These are phyloP conservation scores for Nilaparvata lugens DNA, from an alignment of 1,140 invertebrate genomes.

Conservation along the genomic window DNA sequence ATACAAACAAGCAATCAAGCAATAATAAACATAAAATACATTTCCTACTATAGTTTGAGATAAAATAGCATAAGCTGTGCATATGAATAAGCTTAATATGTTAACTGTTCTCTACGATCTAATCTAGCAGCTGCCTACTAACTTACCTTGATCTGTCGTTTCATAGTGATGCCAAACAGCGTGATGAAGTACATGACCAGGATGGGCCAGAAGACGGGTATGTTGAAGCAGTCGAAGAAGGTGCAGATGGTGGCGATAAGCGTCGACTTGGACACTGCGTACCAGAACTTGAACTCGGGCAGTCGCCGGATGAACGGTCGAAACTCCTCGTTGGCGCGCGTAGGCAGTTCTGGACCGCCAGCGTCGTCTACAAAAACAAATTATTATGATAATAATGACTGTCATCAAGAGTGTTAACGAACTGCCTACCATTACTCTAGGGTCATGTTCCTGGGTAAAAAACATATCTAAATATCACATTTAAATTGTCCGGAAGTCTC, in stretches of 20 bases:
- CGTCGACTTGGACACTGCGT: slow-evolving; percentile 94
- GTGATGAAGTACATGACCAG: slow-evolving; percentile 99
- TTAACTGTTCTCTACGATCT: not conserved
- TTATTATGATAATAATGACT: not conserved
- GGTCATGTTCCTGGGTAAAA: no score
- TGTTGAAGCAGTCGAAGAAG: slow-evolving; percentile 96
- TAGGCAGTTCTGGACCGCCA: slow-evolving; percentile 87
- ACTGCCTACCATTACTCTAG: not conserved
- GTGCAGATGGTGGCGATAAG: slow-evolving; percentile 85
- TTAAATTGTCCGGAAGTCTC: no score
- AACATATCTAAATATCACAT: no score
- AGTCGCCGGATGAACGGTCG: slow-evolving; percentile 94
- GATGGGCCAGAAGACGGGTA: slow-evolving; percentile 99
- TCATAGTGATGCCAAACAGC: slow-evolving; percentile 98
- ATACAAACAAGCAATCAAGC: no score
- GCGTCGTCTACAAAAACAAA: slow-evolving; percentile 45
- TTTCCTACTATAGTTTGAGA: not conserved
- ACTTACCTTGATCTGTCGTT: slow-evolving; percentile 95
- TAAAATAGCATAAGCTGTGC: not conserved
- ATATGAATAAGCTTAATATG: not conserved
- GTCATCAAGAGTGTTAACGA: not conserved
- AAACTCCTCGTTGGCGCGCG: slow-evolving; percentile 93
- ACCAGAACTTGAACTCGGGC: slow-evolving; percentile 99
- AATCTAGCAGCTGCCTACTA: slow-evolving; percentile 45
- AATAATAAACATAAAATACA: no score